Evolutionary conservation across 2,888 invertebrate genomes (phyloP).

Genomic region (Xestia c-nigrum): DNA sequence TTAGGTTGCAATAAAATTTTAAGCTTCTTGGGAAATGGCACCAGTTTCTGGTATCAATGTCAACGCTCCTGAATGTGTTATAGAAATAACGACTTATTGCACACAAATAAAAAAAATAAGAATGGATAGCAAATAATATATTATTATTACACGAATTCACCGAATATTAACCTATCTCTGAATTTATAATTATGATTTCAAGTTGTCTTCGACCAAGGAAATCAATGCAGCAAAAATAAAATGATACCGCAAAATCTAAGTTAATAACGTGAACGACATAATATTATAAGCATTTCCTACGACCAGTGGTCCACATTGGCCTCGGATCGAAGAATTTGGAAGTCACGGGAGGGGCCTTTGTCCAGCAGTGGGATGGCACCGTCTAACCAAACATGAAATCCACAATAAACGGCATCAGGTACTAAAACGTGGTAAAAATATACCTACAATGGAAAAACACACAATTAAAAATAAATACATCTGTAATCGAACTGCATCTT

Average conservation of each 20-base stretch:
- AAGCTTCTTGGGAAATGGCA: conserved; percentile 6
- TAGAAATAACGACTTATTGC: neutral
- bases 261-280: neutral
- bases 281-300: neutral
- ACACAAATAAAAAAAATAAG: neutral
- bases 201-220: neutral
- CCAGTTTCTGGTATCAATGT: neutral
- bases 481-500: conserved; percentile 39
- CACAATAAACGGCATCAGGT: neutral
- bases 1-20: conserved; percentile 22
- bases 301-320: no score
- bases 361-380: no score
- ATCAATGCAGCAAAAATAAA: neutral
- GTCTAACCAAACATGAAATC: conserved; percentile 7
- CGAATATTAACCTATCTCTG: neutral
- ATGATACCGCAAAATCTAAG: neutral
- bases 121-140: neutral
- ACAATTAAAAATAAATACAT: conserved; percentile 33
- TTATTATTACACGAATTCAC: no score
- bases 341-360: no score
- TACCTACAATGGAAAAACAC: neutral
- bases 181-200: neutral
- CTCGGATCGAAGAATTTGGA: no score
- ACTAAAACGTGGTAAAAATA: neutral
- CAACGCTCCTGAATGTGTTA: neutral